Conservation (phyloP, 2,888 invertebrate genomes). For the Eupithecia abbreviata region DNA sequence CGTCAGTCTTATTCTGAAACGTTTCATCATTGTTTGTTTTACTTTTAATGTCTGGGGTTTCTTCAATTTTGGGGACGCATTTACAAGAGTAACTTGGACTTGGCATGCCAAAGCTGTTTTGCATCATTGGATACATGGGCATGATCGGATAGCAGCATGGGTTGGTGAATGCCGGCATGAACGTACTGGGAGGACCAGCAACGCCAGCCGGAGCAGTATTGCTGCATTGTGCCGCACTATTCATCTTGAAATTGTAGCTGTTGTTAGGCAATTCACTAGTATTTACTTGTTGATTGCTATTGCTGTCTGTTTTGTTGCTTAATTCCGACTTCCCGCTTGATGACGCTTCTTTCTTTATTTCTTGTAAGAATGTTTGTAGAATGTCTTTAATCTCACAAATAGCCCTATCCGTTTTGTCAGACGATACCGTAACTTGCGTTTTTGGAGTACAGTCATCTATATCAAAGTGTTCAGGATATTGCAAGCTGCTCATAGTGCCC, state of each 20-base stretch:
- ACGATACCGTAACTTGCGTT: constrained; percentile 57
- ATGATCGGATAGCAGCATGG: constrained; percentile 71
- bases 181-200: constrained; percentile 44
- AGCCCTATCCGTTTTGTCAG: constrained; percentile 70
- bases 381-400: constrained; percentile 77
- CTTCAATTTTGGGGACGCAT: constrained; percentile 57
- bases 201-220: constrained; percentile 35
- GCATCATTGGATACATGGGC: constrained; percentile 71
- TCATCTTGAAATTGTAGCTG: constrained; percentile 53
- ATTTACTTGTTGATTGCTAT: constrained; percentile 45
- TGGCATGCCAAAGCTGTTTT: constrained; percentile 62
- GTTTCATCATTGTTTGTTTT: constrained; percentile 48
- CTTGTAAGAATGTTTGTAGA: constrained; percentile 69
- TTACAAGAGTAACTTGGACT: constrained; percentile 65
- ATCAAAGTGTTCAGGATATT: constrained; percentile 43
- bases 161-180: constrained; percentile 58
- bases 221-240: constrained; percentile 49
- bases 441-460: constrained; percentile 54
- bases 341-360: constrained; percentile 71
- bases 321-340: constrained; percentile 58
- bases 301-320: constrained; percentile 47
- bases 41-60: constrained; percentile 47
- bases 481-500: constrained; percentile 52
- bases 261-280: constrained; percentile 47
- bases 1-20: constrained; percentile 62